Evolutionary conservation across 2,888 invertebrate genomes (phyloP).

Genomic region (Philhelius pedissequus): DNA sequence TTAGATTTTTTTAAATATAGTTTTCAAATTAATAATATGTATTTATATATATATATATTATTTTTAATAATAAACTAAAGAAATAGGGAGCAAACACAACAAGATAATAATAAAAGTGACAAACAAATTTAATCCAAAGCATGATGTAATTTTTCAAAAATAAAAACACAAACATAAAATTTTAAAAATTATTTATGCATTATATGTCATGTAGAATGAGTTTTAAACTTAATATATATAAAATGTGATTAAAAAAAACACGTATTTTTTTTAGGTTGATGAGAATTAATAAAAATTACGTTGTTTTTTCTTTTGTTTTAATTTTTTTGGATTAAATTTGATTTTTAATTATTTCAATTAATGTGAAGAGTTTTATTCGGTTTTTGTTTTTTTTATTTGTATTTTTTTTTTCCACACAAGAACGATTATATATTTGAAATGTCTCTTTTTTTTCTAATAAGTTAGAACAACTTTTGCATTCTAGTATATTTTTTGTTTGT

Average conservation of each 20-base stretch:
- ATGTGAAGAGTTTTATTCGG: conserved; percentile 25
- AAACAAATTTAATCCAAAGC: conserved; percentile 32
- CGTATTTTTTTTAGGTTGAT: background rate
- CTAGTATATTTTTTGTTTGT: conserved; percentile 22
- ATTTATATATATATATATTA: conserved; percentile 41
- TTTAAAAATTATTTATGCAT: background rate
- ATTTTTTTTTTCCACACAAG: conserved; percentile 36
- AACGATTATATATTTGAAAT: conserved; percentile 32
- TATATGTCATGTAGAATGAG: background rate
- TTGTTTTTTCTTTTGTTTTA: conserved; percentile 5
- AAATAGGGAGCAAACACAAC: conserved; percentile 68
- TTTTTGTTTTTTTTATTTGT: conserved; percentile 13
- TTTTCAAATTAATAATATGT: conserved; percentile 57
- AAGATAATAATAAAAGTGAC: conserved; percentile 57
- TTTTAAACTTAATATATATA: background rate
- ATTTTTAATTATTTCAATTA: conserved; percentile 31
- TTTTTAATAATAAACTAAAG: conserved; percentile 62
- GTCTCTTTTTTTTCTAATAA: conserved; percentile 24
- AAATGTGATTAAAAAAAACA: background rate
- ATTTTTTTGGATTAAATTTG: conserved; percentile 25
- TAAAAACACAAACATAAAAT: background rate
- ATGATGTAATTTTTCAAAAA: background rate
- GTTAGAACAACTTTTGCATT: conserved; percentile 12
- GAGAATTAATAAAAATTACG: conserved; percentile 35
- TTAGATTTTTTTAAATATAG: conserved; percentile 33